Conservation (phyloP, 2,888 invertebrate species). For the Oscheius sp. region DNA sequence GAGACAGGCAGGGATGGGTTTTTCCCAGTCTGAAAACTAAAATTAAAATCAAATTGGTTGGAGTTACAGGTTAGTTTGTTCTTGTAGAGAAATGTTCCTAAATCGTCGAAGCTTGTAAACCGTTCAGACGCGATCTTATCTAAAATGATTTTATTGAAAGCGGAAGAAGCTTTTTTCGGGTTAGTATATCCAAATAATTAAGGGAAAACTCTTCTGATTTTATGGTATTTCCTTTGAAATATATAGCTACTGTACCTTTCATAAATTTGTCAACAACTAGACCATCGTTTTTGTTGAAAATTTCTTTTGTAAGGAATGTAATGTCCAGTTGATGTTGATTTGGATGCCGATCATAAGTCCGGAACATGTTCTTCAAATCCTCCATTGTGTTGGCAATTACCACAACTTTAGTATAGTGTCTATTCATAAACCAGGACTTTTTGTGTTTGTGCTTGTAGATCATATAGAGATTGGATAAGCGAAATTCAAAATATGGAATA, state of each 20-base stretch:
- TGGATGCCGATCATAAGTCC: background rate
- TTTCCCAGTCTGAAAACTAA: slow-evolving; percentile 6
- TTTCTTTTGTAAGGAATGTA: no score
- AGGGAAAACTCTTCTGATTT: no score
- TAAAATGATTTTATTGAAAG: background rate
- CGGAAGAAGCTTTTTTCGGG: background rate
- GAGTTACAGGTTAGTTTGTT: background rate
- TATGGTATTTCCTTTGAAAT: no score
- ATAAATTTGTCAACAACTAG: no score
- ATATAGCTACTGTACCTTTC: no score
- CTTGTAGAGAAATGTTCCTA: background rate
- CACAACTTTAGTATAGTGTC: background rate
- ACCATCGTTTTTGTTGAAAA: background rate
- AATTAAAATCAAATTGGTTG: background rate
- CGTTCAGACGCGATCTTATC: background rate
- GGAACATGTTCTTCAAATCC: background rate
- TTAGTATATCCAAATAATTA: no score
- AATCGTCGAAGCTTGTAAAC: background rate
- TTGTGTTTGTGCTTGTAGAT: background rate
- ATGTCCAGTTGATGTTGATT: background rate
- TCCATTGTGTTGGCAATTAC: background rate
- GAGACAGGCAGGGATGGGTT: background rate
- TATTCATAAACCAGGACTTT: background rate
- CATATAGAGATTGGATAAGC: background rate
- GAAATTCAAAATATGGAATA: background rate